phyloP scores from a whole-genome alignment of 2,888 invertebrate species.

The Tetranychus truncatus region DNA sequence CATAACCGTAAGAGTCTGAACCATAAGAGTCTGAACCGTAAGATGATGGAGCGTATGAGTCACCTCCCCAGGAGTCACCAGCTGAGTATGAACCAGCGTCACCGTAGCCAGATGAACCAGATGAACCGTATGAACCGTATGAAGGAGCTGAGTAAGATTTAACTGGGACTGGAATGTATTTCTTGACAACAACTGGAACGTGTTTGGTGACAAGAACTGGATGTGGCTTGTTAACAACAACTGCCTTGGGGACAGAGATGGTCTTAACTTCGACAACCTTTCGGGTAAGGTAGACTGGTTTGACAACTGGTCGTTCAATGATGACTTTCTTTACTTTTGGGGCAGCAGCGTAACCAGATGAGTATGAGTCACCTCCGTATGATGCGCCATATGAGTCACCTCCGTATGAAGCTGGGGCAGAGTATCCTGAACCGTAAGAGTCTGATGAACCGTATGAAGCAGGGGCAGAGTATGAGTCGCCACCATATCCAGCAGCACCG shows the following conservation, averaged over 20 bases:
- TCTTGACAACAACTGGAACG: background rate
- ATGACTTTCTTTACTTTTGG: background rate
- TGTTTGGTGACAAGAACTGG: background rate
- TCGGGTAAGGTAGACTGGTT: conserved; percentile 5
- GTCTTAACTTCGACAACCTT: background rate
- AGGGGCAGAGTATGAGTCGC: background rate
- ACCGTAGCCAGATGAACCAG: background rate
- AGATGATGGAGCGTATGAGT: background rate
- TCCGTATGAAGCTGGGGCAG: background rate
- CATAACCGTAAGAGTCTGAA: background rate
- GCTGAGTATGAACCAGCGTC: background rate
- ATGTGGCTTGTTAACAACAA: background rate
- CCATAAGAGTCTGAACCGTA: background rate
- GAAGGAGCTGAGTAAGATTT: background rate
- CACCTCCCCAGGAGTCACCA: background rate
- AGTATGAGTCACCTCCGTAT: background rate
- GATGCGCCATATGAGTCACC: background rate
- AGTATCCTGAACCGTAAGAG: no score
- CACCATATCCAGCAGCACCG: background rate
- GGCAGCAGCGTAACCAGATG: background rate
- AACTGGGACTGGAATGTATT: background rate
- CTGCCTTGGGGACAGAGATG: background rate
- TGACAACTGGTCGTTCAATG: conserved; percentile 3
- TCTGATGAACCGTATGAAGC: no score
- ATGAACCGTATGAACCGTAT: background rate